Percentiles rank a stretch among this genome's conserved stretches.
These are phyloP conservation scores for Pristionchus arcanus DNA, from an alignment of 2,888 invertebrate genomes.

Conservation along the genomic window DNA sequence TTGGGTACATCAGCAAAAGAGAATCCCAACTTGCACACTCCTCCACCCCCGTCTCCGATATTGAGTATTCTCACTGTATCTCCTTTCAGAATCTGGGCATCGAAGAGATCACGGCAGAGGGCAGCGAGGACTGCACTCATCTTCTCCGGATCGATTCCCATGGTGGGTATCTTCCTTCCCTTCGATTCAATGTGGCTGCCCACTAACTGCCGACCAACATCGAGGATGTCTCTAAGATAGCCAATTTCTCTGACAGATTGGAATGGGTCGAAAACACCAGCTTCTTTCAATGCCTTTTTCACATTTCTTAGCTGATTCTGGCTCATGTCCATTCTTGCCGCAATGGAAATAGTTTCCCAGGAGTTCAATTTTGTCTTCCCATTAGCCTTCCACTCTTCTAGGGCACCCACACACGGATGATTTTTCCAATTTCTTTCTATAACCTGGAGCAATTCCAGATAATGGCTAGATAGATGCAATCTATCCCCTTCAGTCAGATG, in stretches of 20 bases:
- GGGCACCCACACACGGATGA: neutral
- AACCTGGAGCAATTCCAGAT: neutral
- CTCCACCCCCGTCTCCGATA: constrained; percentile 34
- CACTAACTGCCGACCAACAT: neutral
- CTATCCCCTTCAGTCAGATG: neutral
- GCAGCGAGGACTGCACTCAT: neutral
- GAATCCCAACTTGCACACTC: neutral
- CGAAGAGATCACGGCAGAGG: neutral
- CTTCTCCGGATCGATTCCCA: neutral
- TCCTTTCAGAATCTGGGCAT: neutral
- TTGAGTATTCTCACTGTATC: neutral
- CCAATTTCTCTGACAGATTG: neutral
- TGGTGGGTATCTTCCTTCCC: neutral
- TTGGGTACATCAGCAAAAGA: neutral
- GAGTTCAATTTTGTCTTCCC: neutral
- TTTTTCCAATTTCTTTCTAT: neutral
- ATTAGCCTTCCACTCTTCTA: neutral
- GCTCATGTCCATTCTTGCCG: neutral
- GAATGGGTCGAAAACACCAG: neutral
- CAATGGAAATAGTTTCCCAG: neutral
- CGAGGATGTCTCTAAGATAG: neutral
- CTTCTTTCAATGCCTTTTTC: neutral
- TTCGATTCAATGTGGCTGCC: neutral
- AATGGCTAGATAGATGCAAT: neutral
- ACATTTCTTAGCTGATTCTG: neutral